A percentile compares a stretch with the other conserved stretches of the same genome.
Evolutionary conservation across 2,888 invertebrate species (phyloP).

Genomic region (Polydrusus tereticollis): DNA sequence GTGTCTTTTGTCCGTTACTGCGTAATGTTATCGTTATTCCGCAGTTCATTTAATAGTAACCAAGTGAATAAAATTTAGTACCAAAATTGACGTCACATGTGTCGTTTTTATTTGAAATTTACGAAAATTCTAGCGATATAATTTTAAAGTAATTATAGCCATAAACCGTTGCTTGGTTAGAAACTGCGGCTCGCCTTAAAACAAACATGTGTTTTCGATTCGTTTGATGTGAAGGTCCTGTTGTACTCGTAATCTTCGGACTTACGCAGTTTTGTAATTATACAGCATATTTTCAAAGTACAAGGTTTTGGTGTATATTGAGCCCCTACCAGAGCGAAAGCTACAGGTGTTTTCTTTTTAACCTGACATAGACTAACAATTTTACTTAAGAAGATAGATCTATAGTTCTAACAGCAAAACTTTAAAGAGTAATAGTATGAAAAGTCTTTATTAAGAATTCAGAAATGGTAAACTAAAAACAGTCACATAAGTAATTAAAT

Average conservation of each 20-base stretch:
- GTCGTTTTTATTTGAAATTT: not conserved
- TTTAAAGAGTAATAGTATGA: too few relatives aligned
- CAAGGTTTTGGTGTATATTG: too few relatives aligned
- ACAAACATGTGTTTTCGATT: not conserved
- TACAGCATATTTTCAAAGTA: not conserved
- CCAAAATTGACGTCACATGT: not conserved
- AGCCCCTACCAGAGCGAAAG: too few relatives aligned
- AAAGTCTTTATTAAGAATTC: too few relatives aligned
- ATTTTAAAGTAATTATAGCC: not conserved
- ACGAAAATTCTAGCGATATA: not conserved
- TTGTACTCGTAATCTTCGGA: not conserved
- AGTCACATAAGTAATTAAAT: too few relatives aligned
- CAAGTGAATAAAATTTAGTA: not conserved
- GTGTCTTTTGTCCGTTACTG: not conserved
- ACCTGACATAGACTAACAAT: too few relatives aligned
- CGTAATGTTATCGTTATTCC: not conserved
- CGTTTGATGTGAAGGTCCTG: not conserved
- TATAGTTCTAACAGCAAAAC: too few relatives aligned
- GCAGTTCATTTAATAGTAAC: not conserved
- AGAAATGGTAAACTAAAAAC: too few relatives aligned
- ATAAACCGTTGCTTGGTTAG: not conserved
- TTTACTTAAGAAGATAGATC: too few relatives aligned
- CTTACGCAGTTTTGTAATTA: not conserved
- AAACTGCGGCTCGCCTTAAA: not conserved
- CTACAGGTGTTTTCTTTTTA: too few relatives aligned